Evolutionary conservation across 1,140 invertebrate species (phyloP).

Genomic region (Drosophila ambigua): DNA sequence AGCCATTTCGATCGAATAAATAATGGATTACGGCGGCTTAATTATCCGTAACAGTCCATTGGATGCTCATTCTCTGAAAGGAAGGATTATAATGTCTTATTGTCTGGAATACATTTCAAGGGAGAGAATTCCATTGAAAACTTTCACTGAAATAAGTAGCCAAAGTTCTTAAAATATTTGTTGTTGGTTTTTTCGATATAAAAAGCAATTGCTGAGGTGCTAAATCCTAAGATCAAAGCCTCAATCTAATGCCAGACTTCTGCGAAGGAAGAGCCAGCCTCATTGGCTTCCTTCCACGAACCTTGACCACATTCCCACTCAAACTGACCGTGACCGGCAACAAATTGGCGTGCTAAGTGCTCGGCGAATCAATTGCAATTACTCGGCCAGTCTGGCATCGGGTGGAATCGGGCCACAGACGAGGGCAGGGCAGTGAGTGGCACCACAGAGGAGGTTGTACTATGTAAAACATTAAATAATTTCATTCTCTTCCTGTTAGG

Average conservation of each 20-base stretch:
- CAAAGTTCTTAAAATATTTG: too few relatives aligned
- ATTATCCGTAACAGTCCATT: too few relatives aligned
- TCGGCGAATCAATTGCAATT: slow-evolving; percentile 77
- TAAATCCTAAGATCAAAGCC: slow-evolving; percentile 36
- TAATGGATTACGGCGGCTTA: too few relatives aligned
- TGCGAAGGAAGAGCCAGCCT: not conserved
- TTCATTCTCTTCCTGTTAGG: slow-evolving; percentile 57
- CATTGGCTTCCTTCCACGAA: slow-evolving; percentile 2
- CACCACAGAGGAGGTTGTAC: slow-evolving; percentile 8
- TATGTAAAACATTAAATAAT: slow-evolving; percentile 76
- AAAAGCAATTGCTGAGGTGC: slow-evolving; percentile 19
- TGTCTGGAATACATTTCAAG: too few relatives aligned
- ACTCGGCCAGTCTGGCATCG: slow-evolving; percentile 38
- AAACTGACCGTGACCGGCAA: slow-evolving; percentile 70
- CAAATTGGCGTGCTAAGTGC: slow-evolving; percentile 72
- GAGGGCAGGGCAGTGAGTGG: not conserved
- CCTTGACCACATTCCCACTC: slow-evolving; percentile 51
- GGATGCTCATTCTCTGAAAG: too few relatives aligned
- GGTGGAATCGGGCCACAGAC: slow-evolving; percentile 5
- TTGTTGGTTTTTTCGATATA: not conserved
- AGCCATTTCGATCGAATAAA: too few relatives aligned
- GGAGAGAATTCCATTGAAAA: too few relatives aligned
- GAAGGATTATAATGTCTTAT: too few relatives aligned
- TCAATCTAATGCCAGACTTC: not conserved
- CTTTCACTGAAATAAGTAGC: too few relatives aligned